Conservation (phyloP, 30 jellyfish, hydroid and myxozoan species). For the Aurelia sp. region DNA sequence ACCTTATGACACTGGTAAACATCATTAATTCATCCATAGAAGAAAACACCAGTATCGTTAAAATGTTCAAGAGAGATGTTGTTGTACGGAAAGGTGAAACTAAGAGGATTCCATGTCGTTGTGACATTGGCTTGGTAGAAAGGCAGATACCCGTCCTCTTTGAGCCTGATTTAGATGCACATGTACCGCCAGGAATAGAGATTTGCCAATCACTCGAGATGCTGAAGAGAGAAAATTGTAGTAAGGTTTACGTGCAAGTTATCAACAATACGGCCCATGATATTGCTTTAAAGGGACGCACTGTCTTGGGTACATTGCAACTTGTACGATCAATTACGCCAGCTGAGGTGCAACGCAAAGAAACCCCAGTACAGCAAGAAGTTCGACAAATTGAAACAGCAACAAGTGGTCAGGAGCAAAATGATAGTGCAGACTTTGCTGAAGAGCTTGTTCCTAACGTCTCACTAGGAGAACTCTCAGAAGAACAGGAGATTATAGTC, state of each 20-base stretch:
- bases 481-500: not conserved
- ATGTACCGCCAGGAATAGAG: too few relatives aligned
- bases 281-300: constrained; percentile 3
- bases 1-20: not conserved
- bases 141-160: too few relatives aligned
- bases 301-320: constrained; percentile 13
- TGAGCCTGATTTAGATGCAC: too few relatives aligned
- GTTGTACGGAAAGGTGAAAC: too few relatives aligned
- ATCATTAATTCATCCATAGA: not conserved
- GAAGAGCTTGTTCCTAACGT: constrained; percentile 24
- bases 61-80: too few relatives aligned
- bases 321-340: constrained; percentile 13
- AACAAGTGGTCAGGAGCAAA: not conserved
- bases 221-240: constrained; percentile 13
- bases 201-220: too few relatives aligned
- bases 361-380: not conserved
- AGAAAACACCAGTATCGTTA: too few relatives aligned
- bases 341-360: constrained; percentile 6
- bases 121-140: too few relatives aligned
- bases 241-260: not conserved
- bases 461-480: not conserved
- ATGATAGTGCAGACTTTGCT: not conserved
- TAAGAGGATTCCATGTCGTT: too few relatives aligned
- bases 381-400: not conserved
- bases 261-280: not conserved